Evolutionary conservation across 2,797 vertebrate species (phyloP), one percentile per base, ranked within the genome.

Genomic region (Acrocephalus scirpaceus): DNA sequence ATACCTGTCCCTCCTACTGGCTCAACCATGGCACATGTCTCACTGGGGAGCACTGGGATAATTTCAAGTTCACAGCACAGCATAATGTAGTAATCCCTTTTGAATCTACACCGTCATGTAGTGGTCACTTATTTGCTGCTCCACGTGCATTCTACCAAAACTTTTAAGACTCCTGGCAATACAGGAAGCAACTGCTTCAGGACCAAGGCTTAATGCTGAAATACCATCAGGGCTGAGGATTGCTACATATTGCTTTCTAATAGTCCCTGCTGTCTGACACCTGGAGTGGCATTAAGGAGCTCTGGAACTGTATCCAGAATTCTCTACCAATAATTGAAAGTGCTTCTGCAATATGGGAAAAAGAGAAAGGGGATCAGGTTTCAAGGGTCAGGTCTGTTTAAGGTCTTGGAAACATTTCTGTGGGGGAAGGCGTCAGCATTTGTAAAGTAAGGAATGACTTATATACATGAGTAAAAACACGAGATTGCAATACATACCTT

Each of bases 241-340:
- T 92, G 81, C 77, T 74, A 34, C 57, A 29, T 71, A 71, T 15
- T 72, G 77, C 77, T 95, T 73, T 79, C 84, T 82, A 85, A 77
- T 23, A 93, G 81, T 51, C 57, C 80, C 71, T 65, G 57, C 83
- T 93, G 64, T 50, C 57, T 82, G 83, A 88, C 96, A 90, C 77
- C 77, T 89, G 92, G 86, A 93, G 71, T 16, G 30, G 92, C 80
- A 85, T 60, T 69, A 74, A 87, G 80, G 67, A 73, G 60, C 44
- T 66, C 79, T 75, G 72, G 71, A 60, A 45, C 67, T 38, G 47
- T 9, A 65, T 51, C n/a, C 36, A 45, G 61, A 47, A 40, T 11
- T 58, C 38, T 64, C 27, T 26, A 90, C 34, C 54, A 75, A 32
- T 34, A 86, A 66, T 2, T 77, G 36, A 45, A 93, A 92, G 32